phyloP scores from a whole-genome alignment of 2,888 invertebrate species.

The Punctoribates punctum region DNA sequence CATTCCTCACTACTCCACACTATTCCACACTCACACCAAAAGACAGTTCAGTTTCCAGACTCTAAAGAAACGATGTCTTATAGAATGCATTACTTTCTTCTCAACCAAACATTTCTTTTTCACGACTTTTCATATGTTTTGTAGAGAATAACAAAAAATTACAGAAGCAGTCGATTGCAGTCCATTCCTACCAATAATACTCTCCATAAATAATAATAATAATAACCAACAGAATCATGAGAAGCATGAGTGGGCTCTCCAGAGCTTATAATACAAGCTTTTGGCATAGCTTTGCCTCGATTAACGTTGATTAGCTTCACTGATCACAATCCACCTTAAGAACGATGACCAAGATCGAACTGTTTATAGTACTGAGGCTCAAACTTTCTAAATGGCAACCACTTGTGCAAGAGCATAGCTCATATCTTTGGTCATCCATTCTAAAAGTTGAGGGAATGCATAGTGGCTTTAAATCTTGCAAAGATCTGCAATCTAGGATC shows the following conservation, averaged over 20 bases:
- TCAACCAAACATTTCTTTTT: background rate
- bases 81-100: slow-evolving; percentile 14
- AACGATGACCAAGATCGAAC: too few relatives aligned
- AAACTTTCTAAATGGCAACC: too few relatives aligned
- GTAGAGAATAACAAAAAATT: slow-evolving; percentile 18
- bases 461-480: too few relatives aligned
- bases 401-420: too few relatives aligned
- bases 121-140: slow-evolving; percentile 17
- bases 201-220: slow-evolving; percentile 9
- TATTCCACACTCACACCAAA: background rate
- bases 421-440: too few relatives aligned
- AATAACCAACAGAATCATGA: slow-evolving; percentile 25
- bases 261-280: background rate
- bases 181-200: background rate
- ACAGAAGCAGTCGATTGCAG: slow-evolving; percentile 34
- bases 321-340: slow-evolving; percentile 1
- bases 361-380: background rate
- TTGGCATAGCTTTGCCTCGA: background rate
- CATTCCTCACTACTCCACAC: background rate
- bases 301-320: slow-evolving; percentile 33
- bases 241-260: slow-evolving; percentile 19
- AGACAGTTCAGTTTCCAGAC: slow-evolving; percentile 24
- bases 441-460: too few relatives aligned
- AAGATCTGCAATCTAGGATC: too few relatives aligned
- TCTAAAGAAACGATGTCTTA: background rate